Conservation (phyloP, 1,140 invertebrate genomes). For the Drosophila pandora region DNA sequence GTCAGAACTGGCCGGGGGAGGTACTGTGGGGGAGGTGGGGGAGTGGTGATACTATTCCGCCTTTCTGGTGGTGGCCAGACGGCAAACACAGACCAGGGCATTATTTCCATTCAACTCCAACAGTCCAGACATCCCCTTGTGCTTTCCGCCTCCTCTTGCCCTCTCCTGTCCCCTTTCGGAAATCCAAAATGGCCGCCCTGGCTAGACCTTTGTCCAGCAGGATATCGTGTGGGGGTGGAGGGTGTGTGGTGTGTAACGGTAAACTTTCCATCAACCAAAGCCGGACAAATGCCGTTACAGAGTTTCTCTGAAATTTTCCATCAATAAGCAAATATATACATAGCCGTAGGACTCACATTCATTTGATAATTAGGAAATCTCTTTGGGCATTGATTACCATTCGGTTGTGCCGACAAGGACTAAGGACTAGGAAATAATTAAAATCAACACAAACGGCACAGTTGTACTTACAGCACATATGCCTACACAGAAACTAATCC, state of each 20-base stretch:
- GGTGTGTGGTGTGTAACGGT: not conserved
- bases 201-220: conserved; percentile 51
- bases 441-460: not conserved
- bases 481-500: not conserved
- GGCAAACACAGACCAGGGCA: conserved; percentile 11
- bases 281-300: conserved; percentile 14
- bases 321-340: not conserved
- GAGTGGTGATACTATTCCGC: not conserved
- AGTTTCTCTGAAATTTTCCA: conserved; percentile 4
- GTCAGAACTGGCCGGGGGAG: conserved; percentile 12
- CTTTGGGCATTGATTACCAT: too few relatives aligned
- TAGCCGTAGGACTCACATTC: not conserved
- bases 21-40: too few relatives aligned
- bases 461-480: not conserved
- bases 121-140: conserved; percentile 12
- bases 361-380: not conserved
- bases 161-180: not conserved
- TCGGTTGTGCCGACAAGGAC: too few relatives aligned
- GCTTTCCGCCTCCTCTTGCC: not conserved
- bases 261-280: conserved; percentile 22
- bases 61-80: conserved; percentile 15
- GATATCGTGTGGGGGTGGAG: conserved; percentile 24
- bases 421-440: not conserved
- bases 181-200: conserved; percentile 62
- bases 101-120: conserved; percentile 6